Base-by-base conservation (phyloP, 2,888 invertebrate genomes). In the Hydraecia micacea region DNA sequence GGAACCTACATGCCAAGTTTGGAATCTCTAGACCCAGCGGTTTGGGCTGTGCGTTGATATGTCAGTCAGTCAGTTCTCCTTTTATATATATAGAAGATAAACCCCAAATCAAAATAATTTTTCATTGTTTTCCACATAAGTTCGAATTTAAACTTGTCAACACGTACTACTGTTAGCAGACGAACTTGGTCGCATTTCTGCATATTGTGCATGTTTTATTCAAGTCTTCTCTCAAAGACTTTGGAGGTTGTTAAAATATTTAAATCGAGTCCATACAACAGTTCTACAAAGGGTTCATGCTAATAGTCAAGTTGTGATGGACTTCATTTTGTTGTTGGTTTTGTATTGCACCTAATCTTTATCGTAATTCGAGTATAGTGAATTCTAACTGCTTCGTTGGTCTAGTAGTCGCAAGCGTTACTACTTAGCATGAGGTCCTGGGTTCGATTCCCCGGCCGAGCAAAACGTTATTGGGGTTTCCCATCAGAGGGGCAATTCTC, bases 141-240 rank as follows among this genome's bases (percentile, higher is more conserved):
- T 58, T 77, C 5, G 13, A 39, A n/a, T 55, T 83, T 15, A 36
- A 79, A 84, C 80, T 60, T 49, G 58, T 84, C 66, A 28, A 42
- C 42, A 46, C 11, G 15, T 79, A 58, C 52, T 52, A 42, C 69
- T 79, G 65, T 42, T 32, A 77, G 15, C 52, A 60, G 36, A 52
- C 25, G 28, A 83, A 78, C 52, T 83, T 49, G 39, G 39, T 65
- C 79, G 32, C 32, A 63, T 49, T 84, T 84, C 70, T 84, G 80
- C 85, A 84, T 84, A 65, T 28, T 15, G 36, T 25, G 58, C 67
- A 86, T 81, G 69, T 86, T 86, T 83, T 83, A 83, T 83, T 86
- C 83, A 83, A 49, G 21, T 25, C 32, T 42, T 25, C 55, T 65
- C 49, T 58, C 79, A 80, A 42, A 80, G 67, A 65, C 60, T 83